These are phyloP conservation scores for Teleopsis dalmanni DNA, from an alignment of 1,140 invertebrate genomes.

Conservation along the genomic window DNA sequence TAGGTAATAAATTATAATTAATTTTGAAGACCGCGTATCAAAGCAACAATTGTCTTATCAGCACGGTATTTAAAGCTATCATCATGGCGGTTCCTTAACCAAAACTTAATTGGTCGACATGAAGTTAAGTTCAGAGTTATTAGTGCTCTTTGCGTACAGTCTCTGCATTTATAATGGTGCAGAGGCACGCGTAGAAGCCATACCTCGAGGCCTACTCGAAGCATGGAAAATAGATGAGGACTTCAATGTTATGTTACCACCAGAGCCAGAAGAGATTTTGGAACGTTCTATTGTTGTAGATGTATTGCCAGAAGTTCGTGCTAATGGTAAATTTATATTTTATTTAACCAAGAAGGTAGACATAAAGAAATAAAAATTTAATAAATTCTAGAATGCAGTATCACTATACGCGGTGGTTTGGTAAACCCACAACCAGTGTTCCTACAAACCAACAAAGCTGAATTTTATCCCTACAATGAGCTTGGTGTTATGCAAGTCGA, in stretches of 20 bases:
- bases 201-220: slow-evolving; percentile 2
- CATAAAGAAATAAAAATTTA: neutral
- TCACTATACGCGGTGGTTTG: slow-evolving; percentile 32
- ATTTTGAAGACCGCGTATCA: too few species aligned
- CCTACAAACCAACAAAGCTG: slow-evolving; percentile 27
- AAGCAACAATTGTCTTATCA: neutral
- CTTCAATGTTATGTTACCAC: neutral
- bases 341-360: neutral
- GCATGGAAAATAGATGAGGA: neutral
- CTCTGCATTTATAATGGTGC: neutral
- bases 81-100: too few species aligned
- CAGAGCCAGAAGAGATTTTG: neutral
- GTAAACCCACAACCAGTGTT: slow-evolving; percentile 33
- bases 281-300: neutral
- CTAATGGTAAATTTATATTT: neutral
- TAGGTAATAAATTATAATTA: too few species aligned
- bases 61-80: neutral
- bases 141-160: neutral
- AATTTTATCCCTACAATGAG: slow-evolving; percentile 30
- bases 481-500: slow-evolving; percentile 29
- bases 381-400: slow-evolving; percentile 21
- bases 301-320: neutral
- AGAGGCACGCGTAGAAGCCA: neutral
- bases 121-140: slow-evolving; percentile 5
- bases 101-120: neutral